Evolutionary conservation across 2,113 vertebrate species (phyloP).

Genomic region (Dendropsophus ebraccatus): DNA sequence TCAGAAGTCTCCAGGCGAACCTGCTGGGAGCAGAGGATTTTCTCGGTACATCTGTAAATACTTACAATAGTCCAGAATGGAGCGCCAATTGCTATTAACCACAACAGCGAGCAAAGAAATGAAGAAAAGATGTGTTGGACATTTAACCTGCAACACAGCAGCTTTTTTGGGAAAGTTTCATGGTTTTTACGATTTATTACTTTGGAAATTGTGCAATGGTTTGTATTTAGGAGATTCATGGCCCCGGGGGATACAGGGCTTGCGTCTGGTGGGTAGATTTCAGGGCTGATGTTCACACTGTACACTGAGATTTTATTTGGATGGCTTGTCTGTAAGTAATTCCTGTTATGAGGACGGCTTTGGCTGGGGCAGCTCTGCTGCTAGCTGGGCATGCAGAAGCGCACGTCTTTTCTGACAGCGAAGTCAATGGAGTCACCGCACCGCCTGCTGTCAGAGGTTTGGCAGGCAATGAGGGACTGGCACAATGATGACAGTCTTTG

Average conservation of each 20-base stretch:
- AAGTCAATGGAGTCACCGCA: background rate
- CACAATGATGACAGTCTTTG: background rate
- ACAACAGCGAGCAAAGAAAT: constrained; percentile 49
- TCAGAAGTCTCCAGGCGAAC: constrained; percentile 26
- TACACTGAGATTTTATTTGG: constrained; percentile 40
- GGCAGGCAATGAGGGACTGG: background rate
- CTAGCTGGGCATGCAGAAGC: background rate
- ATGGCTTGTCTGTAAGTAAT: constrained; percentile 37
- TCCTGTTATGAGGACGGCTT: constrained; percentile 5
- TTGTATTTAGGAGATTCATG: constrained; percentile 54
- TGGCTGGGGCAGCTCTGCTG: background rate
- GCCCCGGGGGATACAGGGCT: constrained; percentile 51
- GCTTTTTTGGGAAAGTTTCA: constrained; percentile 51
- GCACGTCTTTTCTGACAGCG: background rate
- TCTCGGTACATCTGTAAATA: constrained; percentile 49
- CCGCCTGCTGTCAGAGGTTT: background rate
- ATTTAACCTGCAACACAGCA: constrained; percentile 54
- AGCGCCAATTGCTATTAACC: constrained; percentile 56
- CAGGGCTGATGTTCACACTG: constrained; percentile 12
- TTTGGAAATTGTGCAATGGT: constrained; percentile 55
- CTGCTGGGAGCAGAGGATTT: constrained; percentile 14
- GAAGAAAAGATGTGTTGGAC: constrained; percentile 55
- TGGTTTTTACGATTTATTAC: constrained; percentile 51
- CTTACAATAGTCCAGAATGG: constrained; percentile 43
- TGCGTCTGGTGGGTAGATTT: constrained; percentile 53